Conservation (phyloP, 37 sponge, comb jelly and placozoan species). For the Tethya wilhelma region DNA sequence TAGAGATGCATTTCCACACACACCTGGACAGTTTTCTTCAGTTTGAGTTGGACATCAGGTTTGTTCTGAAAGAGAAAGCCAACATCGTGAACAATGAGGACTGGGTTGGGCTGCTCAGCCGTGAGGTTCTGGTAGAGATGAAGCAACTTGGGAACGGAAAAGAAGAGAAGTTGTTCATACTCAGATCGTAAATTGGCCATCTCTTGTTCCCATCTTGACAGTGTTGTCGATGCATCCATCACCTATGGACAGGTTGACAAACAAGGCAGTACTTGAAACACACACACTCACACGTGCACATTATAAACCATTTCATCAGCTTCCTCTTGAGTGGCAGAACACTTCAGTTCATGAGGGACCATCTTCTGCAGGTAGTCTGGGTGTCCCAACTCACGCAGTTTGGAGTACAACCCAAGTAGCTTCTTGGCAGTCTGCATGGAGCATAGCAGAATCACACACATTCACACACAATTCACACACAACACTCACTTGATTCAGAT, state of each 20-base stretch:
- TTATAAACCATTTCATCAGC: conserved; percentile 47
- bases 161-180: conserved; percentile 71
- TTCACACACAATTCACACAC: neutral
- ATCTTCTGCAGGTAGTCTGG: conserved; percentile 31
- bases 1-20: neutral
- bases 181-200: conserved; percentile 33
- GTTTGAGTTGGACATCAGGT: conserved; percentile 5
- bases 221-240: conserved; percentile 8
- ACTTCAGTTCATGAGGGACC: conserved; percentile 2
- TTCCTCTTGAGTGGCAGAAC: conserved; percentile 21
- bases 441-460: neutral
- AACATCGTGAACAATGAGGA: conserved; percentile 46
- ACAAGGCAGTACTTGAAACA: neutral
- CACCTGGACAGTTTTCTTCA: conserved; percentile 39
- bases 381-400: conserved; percentile 65
- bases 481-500: conserved; percentile 46
- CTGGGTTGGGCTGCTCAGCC: neutral
- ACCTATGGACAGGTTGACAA: conserved; percentile 28
- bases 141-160: conserved; percentile 63
- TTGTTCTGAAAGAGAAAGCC: conserved; percentile 66
- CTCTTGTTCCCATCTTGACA: conserved; percentile 34
- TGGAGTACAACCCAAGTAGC: conserved; percentile 31
- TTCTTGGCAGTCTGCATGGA: conserved; percentile 57
- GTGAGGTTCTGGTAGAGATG: conserved; percentile 41
- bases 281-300: neutral